Evolutionary conservation across 2,113 vertebrate genomes (phyloP).

Genomic region (Phaetusa simplex): DNA sequence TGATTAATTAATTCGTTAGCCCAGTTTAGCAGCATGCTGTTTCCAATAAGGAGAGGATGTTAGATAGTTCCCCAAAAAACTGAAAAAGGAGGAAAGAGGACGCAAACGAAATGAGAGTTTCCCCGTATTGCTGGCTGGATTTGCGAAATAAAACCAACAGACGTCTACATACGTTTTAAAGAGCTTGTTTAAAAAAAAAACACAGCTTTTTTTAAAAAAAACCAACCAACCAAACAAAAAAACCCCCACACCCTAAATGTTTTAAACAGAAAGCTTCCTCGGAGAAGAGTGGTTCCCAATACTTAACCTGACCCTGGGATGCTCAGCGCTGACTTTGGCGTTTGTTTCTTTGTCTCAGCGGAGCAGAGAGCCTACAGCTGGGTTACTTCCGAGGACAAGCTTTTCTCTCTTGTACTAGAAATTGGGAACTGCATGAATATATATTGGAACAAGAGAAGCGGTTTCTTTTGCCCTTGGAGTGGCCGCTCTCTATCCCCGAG

Average conservation of each 20-base stretch:
- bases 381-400: not conserved
- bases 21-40: rapidly evolving
- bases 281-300: not conserved
- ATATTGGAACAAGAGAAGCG: not conserved
- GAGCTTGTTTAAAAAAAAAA: not conserved
- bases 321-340: not conserved
- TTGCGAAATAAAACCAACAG: not conserved
- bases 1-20: not conserved
- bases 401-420: not conserved
- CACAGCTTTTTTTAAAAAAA: not conserved
- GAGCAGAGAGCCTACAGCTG: not conserved
- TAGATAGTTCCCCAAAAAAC: not conserved
- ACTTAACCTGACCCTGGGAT: not conserved
- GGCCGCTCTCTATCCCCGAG: not conserved
- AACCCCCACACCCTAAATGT: not conserved
- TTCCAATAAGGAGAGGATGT: not conserved
- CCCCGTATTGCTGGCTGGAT: not conserved
- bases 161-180: not conserved
- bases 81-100: rapidly evolving
- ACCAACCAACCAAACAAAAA: not conserved
- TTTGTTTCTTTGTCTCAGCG: not conserved
- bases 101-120: not conserved
- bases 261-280: not conserved
- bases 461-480: not conserved
- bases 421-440: not conserved